Base-by-base conservation (phyloP, 2,888 invertebrate genomes). In the Lepidochrysops patricia region DNA sequence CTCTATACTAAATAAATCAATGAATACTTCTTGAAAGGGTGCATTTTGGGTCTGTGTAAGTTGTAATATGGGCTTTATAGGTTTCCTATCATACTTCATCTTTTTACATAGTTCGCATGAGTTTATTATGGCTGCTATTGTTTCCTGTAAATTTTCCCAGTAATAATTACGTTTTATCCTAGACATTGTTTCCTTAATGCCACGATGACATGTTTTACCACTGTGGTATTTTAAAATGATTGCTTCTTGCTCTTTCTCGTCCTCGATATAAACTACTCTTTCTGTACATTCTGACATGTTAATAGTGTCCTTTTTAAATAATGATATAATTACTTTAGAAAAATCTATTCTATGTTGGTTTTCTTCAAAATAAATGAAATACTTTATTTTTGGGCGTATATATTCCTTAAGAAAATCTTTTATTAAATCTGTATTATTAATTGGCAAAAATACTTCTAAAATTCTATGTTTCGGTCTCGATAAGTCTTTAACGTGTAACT, bases 371-470 rank as follows among this genome's bases (percentile, higher is more conserved):
- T 67, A 68, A 35, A 72, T 64, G 34, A 64, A 71, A 48, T 70
- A 63, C 62, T 67, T 70, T 5, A 58, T 54, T 65, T 69, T 68
- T 0, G 64, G 66, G 9, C 60, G 32, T 2, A 68, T 60, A 15
- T 72, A 66, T 54, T 67, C 66, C 57, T 70, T 69, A 1, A 73
- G 32, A 61, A 72, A 71, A 5, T 64, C 4, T 65, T 70, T 72
- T 1, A 70, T 37, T 27, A 70, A 12, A 4, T 68, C 62, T 0
- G 9, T 1, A 12, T 66, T 67, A 54, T 72, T 57, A 37, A 61
- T 3, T 0, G 71, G 71, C 57, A 71, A 25, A 32, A 63, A 60
- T 6, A 71, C 67, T 61, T 73, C 69, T 13, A 71, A 13, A 13
- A 73, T 64, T 49, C 63, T 68, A 50, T 69, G 69, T 62, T 70